A percentile compares a stretch with the other conserved stretches of the same genome.
phyloP scores from a whole-genome alignment of 2,113 vertebrate genomes.

The Oreochromis spilurus region DNA sequence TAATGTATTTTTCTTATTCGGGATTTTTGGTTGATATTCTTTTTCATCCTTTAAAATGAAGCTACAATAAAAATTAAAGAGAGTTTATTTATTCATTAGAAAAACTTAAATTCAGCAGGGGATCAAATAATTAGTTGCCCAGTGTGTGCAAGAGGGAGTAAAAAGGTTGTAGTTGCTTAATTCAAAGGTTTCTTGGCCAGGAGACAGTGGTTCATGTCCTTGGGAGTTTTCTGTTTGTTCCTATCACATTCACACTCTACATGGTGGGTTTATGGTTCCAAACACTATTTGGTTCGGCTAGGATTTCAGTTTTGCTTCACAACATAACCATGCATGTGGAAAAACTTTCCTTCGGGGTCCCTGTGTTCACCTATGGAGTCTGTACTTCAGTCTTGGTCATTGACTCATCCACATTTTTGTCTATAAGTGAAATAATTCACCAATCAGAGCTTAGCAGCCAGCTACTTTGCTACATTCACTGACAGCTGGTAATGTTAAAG shows the following conservation, averaged over 20 bases:
- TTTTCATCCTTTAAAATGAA: too few species aligned
- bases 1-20: neutral
- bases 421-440: rapidly evolving
- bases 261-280: neutral
- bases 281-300: neutral
- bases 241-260: neutral
- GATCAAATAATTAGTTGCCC: too few species aligned
- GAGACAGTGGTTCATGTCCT: neutral
- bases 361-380: too few species aligned
- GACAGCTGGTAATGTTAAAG: neutral
- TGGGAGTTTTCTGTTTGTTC: neutral
- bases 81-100: too few species aligned
- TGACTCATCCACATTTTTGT: neutral
- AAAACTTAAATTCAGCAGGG: too few species aligned
- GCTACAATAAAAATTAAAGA: too few species aligned
- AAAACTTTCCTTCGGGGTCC: neutral
- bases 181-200: neutral
- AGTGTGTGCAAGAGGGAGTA: neutral
- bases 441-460: rapidly evolving
- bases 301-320: neutral
- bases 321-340: neutral
- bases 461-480: neutral
- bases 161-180: neutral
- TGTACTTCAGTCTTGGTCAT: neutral
- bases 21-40: too few species aligned